Base-by-base conservation (phyloP, 2,888 invertebrate species). In the Drosophila pullipes region DNA sequence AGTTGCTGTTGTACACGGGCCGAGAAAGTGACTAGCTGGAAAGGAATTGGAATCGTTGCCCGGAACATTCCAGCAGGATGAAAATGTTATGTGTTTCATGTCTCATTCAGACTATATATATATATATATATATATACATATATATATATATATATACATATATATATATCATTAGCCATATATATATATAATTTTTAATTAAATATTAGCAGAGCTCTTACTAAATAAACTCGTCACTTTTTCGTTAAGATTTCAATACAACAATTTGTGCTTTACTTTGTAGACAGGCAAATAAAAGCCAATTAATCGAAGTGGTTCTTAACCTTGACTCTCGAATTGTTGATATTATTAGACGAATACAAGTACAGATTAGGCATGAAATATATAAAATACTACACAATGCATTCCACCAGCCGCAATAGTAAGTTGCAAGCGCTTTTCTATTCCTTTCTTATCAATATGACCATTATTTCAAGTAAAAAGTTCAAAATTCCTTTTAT, bases 11-110 rank as follows among this genome's bases (percentile, higher is more conserved):
- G 2, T 25, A 50, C 18, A 58, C 22, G 66, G 2, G 1, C 25
- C 31, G n/a, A 41, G 28, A 55, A 58, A 37, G 50, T 76, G 76
- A 74, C 76, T 64, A 65, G 53, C 31, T 35, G 25, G 31, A 65
- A 75, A 58, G 28, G 70, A 22, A 11, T 25, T 61, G 47, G 39
- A 58, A 33, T 44, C 28, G 31, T 52, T 58, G 57, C 6, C 4
- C 25, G 4, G 31, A 30, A 7, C 13, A 13, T 13, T 3, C 22
- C 35, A 61, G 62, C 30, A 62, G 64, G 69, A 47, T 31, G 58
- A 41, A 18, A 4, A 10, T 35, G n/a, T 13, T 30, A 30, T 37
- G 64, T 30, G 33, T n/a, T 58, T 37, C 30, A 41, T 33, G 10
- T 53, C 55, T 41, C 41, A 41, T 11, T 22, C n/a, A 22, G 5